These are phyloP conservation scores for Turritopsis dohrnii DNA, from an alignment of 30 jellyfish, hydroid and myxozoan genomes.

Conservation along the genomic window DNA sequence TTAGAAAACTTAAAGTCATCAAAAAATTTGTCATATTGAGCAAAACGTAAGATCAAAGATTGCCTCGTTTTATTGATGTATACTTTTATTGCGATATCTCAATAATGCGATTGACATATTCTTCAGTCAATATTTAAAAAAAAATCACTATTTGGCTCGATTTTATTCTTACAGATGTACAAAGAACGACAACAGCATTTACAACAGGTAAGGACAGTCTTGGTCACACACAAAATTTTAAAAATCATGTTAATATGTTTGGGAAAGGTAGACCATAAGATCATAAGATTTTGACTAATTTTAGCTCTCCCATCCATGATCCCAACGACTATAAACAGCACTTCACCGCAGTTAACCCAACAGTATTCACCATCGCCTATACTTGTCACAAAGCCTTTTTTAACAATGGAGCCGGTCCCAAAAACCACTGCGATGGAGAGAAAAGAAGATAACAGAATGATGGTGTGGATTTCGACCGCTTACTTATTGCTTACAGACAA, in stretches of 20 bases:
- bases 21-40: not conserved
- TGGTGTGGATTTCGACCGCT: slow-evolving; percentile 62
- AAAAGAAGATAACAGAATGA: not conserved
- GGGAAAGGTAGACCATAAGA: not conserved
- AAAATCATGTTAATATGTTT: no score
- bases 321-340: not conserved
- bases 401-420: not conserved
- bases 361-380: not conserved
- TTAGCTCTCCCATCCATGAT: not conserved
- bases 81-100: not conserved
- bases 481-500: slow-evolving; percentile 67
- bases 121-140: not conserved
- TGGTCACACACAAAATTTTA: no score
- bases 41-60: not conserved
- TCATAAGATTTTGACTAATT: no score
- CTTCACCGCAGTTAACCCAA: not conserved
- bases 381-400: not conserved
- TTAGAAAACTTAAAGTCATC: not conserved
- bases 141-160: not conserved
- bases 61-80: not conserved
- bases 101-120: not conserved
- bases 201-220: slow-evolving; percentile 36
- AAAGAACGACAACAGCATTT: slow-evolving; percentile 32
- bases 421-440: not conserved
- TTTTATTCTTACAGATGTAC: not conserved